These are phyloP conservation scores for Micropoecilia bifurca DNA, from an alignment of 2,797 vertebrate genomes.

Conservation along the genomic window DNA sequence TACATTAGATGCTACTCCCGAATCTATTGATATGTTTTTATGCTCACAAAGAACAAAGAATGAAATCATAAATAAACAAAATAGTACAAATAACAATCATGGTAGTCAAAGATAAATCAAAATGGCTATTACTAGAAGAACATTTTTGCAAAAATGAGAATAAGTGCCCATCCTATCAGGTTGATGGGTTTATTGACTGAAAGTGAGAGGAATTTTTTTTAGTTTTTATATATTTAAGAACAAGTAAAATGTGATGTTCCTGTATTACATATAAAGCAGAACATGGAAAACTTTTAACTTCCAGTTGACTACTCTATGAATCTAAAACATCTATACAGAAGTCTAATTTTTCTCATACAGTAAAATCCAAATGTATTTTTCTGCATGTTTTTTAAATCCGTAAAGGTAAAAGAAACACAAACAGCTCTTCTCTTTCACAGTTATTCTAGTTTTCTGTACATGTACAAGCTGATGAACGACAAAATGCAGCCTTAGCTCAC, in stretches of 20 bases:
- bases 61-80: background rate
- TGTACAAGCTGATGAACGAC: background rate
- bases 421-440: background rate
- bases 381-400: background rate
- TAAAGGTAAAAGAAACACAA: background rate
- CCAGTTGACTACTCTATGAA: background rate
- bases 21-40: background rate
- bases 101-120: background rate
- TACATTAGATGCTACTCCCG: background rate
- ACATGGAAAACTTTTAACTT: background rate
- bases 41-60: background rate
- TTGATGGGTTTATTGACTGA: background rate
- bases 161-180: background rate
- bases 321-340: background rate
- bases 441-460: background rate
- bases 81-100: background rate
- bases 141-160: background rate
- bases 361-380: background rate
- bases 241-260: background rate
- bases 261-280: background rate
- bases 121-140: background rate
- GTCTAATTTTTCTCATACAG: background rate
- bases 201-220: background rate
- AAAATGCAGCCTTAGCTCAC: background rate
- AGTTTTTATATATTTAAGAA: background rate